A percentile compares a stretch with the other conserved stretches of the same genome.
phyloP scores from a whole-genome alignment of 2,888 invertebrate genomes.

The Protula sp. region DNA sequence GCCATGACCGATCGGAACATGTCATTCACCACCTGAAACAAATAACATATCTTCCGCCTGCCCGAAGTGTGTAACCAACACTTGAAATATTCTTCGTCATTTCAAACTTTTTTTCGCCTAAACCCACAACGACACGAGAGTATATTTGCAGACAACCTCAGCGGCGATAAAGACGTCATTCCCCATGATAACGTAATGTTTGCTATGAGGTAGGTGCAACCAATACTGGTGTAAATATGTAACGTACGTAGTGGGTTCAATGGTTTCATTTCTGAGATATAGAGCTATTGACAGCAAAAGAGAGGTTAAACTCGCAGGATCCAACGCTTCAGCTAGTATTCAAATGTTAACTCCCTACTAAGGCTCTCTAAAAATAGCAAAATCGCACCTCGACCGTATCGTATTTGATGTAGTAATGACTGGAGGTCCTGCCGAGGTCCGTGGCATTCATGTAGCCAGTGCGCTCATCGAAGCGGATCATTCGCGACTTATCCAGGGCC shows the following conservation, averaged over 20 bases:
- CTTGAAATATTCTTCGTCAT: neutral
- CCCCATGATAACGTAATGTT: too few species aligned
- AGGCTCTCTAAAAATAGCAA: too few species aligned
- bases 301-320: too few species aligned
- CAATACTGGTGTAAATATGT: too few species aligned
- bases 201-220: too few species aligned
- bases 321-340: too few species aligned
- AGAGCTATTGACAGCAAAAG: too few species aligned
- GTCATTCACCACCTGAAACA: constrained; percentile 70
- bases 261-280: too few species aligned
- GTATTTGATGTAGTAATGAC: constrained; percentile 91
- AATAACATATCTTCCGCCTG: neutral
- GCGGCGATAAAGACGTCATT: too few species aligned
- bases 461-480: constrained; percentile 84
- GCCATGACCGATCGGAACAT: constrained; percentile 73
- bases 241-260: too few species aligned
- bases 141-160: neutral
- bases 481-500: constrained; percentile 81
- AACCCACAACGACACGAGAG: neutral
- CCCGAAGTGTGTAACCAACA: too few species aligned
- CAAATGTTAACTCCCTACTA: too few species aligned
- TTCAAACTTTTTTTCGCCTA: neutral
- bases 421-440: constrained; percentile 91
- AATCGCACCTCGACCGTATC: constrained; percentile 79
- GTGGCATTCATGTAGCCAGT: constrained; percentile 62